These are phyloP conservation scores for Sapajus apella DNA, from an alignment of 2,113 vertebrate genomes.

Conservation along the genomic window DNA sequence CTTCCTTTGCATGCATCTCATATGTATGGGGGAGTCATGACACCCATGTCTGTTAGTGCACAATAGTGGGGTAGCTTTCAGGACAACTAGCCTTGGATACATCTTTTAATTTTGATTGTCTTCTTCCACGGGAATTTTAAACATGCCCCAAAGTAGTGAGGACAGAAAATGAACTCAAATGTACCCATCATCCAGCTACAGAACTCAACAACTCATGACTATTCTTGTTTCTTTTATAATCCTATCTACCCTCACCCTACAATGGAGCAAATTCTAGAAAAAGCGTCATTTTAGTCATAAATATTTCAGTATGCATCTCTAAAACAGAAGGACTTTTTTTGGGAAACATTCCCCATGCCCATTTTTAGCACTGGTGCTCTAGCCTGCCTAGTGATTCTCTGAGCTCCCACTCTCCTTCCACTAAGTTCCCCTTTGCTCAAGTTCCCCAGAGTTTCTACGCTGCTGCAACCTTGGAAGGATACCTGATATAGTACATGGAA, in stretches of 20 bases:
- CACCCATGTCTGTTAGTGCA: not conserved
- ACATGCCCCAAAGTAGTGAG: not conserved
- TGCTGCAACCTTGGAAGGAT: not conserved
- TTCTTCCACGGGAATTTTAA: not conserved
- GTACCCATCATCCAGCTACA: not conserved
- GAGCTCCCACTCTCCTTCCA: not conserved
- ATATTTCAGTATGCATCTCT: constrained; percentile 26
- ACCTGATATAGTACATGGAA: too few relatives aligned
- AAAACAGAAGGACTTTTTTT: not conserved
- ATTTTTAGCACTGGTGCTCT: not conserved
- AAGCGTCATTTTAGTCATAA: not conserved
- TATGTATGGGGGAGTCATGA: too few relatives aligned
- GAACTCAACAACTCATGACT: not conserved
- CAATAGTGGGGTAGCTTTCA: not conserved
- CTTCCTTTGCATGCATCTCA: not conserved
- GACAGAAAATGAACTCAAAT: not conserved
- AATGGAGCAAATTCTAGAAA: constrained; percentile 1
- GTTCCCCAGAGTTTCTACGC: not conserved
- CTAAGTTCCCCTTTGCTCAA: not conserved
- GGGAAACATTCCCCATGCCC: not conserved
- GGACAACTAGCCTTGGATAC: not conserved
- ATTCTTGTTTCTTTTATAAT: not conserved
- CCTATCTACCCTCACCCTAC: not conserved
- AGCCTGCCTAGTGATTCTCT: not conserved
- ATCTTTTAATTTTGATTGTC: not conserved